These are phyloP conservation scores for Acrocephalus arundinaceus DNA, from an alignment of 2,113 vertebrate genomes.

Conservation along the genomic window DNA sequence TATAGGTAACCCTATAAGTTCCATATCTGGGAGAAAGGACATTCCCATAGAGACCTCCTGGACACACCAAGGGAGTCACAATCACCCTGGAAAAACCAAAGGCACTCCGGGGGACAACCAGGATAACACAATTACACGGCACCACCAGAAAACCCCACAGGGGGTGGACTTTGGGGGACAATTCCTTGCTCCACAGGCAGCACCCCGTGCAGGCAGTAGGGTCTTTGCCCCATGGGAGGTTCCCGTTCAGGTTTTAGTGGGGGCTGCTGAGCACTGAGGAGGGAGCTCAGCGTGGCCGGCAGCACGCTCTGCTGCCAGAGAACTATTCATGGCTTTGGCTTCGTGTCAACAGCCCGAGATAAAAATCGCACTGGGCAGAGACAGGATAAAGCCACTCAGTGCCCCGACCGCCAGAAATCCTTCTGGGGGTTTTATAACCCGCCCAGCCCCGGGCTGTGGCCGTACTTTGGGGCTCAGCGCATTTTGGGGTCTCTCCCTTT, in stretches of 20 bases:
- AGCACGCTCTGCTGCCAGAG: neutral
- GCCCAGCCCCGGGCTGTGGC: fast-evolving
- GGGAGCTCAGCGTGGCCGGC: neutral
- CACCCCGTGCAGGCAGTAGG: fast-evolving
- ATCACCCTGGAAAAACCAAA: neutral
- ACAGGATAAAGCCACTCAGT: neutral
- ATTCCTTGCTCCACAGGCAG: neutral
- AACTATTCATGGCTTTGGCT: conserved; percentile 46
- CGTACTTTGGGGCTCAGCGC: fast-evolving
- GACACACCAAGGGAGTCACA: neutral
- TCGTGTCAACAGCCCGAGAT: neutral
- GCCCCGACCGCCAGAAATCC: neutral
- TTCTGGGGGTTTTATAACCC: neutral
- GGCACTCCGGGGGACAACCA: neutral
- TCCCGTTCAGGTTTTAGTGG: fast-evolving
- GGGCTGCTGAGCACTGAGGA: neutral
- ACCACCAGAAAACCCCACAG: fast-evolving
- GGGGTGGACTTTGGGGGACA: fast-evolving
- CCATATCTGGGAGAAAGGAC: neutral
- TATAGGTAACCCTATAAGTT: neutral
- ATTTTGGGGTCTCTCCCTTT: neutral
- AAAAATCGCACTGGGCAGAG: neutral
- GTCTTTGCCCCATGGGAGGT: fast-evolving
- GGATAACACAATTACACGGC: neutral
- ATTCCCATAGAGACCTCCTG: neutral